Percentiles rank a stretch among this genome's conserved stretches.
phyloP scores from a whole-genome alignment of 53 echinoderm and acorn worm species.

The Henricia sp. region DNA sequence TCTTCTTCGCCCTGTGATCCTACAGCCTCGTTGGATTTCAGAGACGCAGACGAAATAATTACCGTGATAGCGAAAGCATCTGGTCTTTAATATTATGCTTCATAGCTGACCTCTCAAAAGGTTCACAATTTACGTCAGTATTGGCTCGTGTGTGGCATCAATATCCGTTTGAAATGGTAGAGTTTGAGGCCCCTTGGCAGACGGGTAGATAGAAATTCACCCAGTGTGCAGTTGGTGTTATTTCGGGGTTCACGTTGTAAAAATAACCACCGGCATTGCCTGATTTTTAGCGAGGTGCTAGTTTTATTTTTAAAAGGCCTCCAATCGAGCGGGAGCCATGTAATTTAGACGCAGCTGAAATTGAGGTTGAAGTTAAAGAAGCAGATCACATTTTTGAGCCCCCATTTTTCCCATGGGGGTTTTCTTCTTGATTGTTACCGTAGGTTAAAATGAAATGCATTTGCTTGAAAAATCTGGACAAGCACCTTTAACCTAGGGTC shows the following conservation, averaged over 20 bases:
- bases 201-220: constrained; percentile 5
- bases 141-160: neutral
- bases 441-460: too few relatives aligned
- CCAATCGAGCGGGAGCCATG: too few relatives aligned
- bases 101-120: constrained; percentile 25
- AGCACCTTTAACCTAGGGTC: too few relatives aligned
- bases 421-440: too few relatives aligned
- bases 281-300: neutral
- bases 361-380: too few relatives aligned
- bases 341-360: too few relatives aligned
- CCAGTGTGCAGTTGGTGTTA: neutral
- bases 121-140: neutral
- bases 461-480: too few relatives aligned
- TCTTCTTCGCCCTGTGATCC: neutral
- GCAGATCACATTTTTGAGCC: too few relatives aligned
- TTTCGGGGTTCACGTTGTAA: neutral
- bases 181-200: neutral
- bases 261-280: neutral
- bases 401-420: too few relatives aligned
- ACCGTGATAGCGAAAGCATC: constrained; percentile 44
- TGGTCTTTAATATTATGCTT: neutral
- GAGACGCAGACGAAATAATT: constrained; percentile 31
- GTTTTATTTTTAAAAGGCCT: too few relatives aligned
- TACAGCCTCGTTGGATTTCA: neutral
- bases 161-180: neutral